A percentile compares a stretch with the other conserved stretches of the same genome.
These are phyloP conservation scores for Polyommatus iphigenia DNA, from an alignment of 2,888 invertebrate species.

Conservation along the genomic window DNA sequence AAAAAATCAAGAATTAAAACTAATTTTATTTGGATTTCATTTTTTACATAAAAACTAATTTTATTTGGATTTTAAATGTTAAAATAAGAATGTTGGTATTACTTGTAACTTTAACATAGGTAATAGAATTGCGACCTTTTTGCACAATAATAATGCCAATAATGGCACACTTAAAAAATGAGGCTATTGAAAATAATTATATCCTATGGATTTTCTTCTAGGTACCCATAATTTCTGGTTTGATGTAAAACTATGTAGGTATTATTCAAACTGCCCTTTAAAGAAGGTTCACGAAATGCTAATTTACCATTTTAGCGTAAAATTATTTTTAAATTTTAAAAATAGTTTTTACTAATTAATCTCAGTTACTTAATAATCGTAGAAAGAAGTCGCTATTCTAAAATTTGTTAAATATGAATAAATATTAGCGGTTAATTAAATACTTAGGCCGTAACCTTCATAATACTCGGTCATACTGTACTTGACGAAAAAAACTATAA, in stretches of 20 bases:
- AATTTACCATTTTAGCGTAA: not conserved
- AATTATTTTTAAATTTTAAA: not conserved
- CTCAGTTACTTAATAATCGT: not conserved
- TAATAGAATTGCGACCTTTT: slow-evolving; percentile 17
- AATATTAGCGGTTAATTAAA: slow-evolving; percentile 47
- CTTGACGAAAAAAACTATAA: slow-evolving; percentile 10
- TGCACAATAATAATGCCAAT: not conserved
- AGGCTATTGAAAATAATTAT: not conserved
- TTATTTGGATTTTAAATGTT: not conserved
- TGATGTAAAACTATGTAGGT: not conserved
- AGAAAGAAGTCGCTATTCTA: slow-evolving; percentile 44
- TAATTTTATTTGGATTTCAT: no score
- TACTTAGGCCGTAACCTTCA: slow-evolving; percentile 31
- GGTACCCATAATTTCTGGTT: not conserved
- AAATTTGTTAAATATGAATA: slow-evolving; percentile 49
- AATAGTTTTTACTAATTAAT: not conserved
- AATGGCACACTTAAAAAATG: not conserved
- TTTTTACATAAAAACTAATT: not conserved
- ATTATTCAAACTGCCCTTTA: not conserved
- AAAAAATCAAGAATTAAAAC: not conserved
- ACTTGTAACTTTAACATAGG: not conserved
- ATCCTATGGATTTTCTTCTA: not conserved
- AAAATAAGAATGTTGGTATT: slow-evolving; percentile 2
- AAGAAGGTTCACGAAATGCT: not conserved
- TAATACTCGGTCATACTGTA: slow-evolving; percentile 30